Evolutionary conservation across 2,888 invertebrate species (phyloP).

Genomic region (Coelinius sp.): DNA sequence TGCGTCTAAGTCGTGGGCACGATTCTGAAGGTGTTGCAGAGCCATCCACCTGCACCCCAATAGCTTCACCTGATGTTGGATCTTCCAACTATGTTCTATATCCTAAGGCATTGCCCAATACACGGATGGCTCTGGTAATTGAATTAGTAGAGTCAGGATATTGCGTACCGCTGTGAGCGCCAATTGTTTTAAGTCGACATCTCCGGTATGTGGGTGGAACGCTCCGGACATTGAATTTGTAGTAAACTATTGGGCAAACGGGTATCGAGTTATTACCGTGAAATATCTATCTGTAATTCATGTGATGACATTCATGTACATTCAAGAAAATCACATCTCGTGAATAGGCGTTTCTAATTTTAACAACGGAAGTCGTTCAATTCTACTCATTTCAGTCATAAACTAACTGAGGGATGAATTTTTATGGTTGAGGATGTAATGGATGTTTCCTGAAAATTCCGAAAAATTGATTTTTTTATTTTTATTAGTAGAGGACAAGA

Average conservation of each 20-base stretch:
- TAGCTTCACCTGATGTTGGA: slow-evolving; percentile 11
- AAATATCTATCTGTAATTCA: not conserved
- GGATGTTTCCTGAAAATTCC: too few species aligned
- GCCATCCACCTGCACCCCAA: slow-evolving; percentile 29
- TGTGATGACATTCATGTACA: not conserved
- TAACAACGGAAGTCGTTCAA: not conserved
- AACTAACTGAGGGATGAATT: too few species aligned
- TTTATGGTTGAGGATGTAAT: too few species aligned
- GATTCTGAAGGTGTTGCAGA: slow-evolving; percentile 26
- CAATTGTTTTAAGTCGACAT: slow-evolving; percentile 71
- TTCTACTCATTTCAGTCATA: not conserved
- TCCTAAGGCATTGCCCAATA: slow-evolving; percentile 10
- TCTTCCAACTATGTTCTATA: slow-evolving; percentile 17
- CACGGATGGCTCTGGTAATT: slow-evolving; percentile 62
- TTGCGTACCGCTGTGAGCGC: slow-evolving; percentile 66
- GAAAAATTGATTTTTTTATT: too few species aligned
- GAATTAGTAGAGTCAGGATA: slow-evolving; percentile 70
- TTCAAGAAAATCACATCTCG: not conserved
- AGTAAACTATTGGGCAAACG: slow-evolving; percentile 66
- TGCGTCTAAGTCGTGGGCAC: slow-evolving; percentile 37
- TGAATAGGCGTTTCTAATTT: not conserved
- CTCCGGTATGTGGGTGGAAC: slow-evolving; percentile 55
- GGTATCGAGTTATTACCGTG: slow-evolving; percentile 62
- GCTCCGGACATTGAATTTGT: slow-evolving; percentile 70
- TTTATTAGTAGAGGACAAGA: too few species aligned